Evolutionary conservation across 2,888 invertebrate species (phyloP).

Genomic region (Lottia scabra): DNA sequence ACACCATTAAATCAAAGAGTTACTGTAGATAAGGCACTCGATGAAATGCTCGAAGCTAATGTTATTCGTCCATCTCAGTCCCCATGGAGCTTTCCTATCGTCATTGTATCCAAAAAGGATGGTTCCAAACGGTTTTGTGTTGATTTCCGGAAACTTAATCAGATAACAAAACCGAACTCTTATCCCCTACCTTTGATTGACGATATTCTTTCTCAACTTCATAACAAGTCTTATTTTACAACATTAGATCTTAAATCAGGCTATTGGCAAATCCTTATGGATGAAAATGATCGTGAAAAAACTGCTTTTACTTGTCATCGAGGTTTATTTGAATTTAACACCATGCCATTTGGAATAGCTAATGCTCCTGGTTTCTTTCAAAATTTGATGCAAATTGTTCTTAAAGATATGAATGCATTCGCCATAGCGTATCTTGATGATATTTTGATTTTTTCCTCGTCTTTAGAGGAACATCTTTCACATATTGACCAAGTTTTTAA

Average conservation of each 20-base stretch:
- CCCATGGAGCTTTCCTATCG: not conserved
- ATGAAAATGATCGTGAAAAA: conserved; percentile 12
- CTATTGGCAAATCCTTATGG: conserved; percentile 15
- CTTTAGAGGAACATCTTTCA: not conserved
- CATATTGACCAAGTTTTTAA: conserved; percentile 8
- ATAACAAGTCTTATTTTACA: not conserved
- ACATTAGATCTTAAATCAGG: conserved; percentile 10
- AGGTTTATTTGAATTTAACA: conserved; percentile 15
- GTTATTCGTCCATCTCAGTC: not conserved
- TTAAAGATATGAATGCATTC: not conserved
- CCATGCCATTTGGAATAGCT: conserved; percentile 12
- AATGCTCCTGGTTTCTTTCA: conserved; percentile 12
- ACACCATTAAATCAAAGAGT: not conserved
- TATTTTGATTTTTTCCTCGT: conserved; percentile 5
- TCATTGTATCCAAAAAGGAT: not conserved
- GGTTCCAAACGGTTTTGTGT: not conserved
- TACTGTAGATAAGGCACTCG: not conserved
- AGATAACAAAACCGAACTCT: not conserved
- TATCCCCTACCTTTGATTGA: not conserved
- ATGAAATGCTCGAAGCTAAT: not conserved
- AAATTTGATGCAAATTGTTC: conserved; percentile 13
- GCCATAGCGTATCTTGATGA: conserved; percentile 9
- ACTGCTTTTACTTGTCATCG: conserved; percentile 11
- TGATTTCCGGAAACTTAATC: not conserved
- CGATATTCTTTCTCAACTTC: conserved; percentile 4